Base-by-base conservation (phyloP, 1,140 invertebrate genomes). In the Mactra quadrangularis region DNA sequence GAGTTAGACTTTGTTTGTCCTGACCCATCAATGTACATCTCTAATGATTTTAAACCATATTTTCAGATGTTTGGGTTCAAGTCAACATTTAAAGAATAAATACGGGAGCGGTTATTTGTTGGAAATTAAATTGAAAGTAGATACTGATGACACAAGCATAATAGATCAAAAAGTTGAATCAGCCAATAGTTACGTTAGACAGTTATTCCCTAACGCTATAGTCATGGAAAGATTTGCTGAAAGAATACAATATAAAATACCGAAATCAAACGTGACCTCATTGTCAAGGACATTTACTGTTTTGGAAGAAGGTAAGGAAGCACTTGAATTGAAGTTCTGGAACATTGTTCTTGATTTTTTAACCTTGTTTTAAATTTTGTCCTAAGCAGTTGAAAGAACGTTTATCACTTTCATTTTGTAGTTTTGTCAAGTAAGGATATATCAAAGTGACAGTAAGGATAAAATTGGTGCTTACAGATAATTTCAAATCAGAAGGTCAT, bases 191-290 rank as follows among this genome's bases (percentile, higher is more conserved):
- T 81, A 72, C 41, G 70, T 81, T 13, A 25, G 41, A 29, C 33
- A 70, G 31, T 33, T 81, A 35, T 97, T 97, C 92, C 95, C 96
- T 0, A 94, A 95, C 19, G 95, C 95, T 0, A 94, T 94, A 19
- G 90, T 96, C 15, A 95, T 96, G 85, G 96, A 97, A 92, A 95
- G 95, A 90, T 97, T 97, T 93, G 95, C 95, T 0, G 96, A 97
- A 89, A 93, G 96, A 85, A 93, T 96, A 33, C 95, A 96, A 31
- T 97, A 96, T 91, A 95, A 95, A 82, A 95, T 97, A 53, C 96
- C 96, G 25, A 96, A 96, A 92, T 94, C 95, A 84, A 94, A 95
- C 81, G 95, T 97, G 50, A 94, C 94, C 85, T 96, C 96, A 78
- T 94, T 97, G 87, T 96, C 96, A 53, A 94, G 95, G 89, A 96